Base-by-base conservation (phyloP, 1,140 invertebrate species). In the Battus philenor region DNA sequence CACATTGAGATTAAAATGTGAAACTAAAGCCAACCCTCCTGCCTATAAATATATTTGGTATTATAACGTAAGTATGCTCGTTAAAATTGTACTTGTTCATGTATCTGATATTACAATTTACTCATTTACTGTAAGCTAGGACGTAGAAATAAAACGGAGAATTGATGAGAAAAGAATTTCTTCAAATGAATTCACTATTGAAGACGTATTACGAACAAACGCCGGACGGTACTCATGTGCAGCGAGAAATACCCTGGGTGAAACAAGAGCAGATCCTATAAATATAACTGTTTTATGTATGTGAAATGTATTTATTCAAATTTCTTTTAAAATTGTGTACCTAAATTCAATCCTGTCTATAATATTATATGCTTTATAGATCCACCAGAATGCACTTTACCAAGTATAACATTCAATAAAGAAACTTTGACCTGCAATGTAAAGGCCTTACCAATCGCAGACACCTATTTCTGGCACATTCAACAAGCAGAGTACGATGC, bases 1-100 rank as follows among this genome's bases (percentile, higher is more conserved):
- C 32, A 59, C 54, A 1, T 45, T 95, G 17, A 93, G 93, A 66
- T 92, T 95, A 61, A 92, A 94, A 68, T 95, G 93, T 74, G 90
- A 92, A 67, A 92, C 93, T 52, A 90, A 88, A 67, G 90, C 93
- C 1, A 94, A 94, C 80, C 93, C 93, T 8, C 87, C 89, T 46
- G 89, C 91, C 58, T 87, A 90, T 12, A 91, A 90, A 60, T 90
- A 94, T 50, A 88, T 87, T 4, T 95, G 94, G 94, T 91, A 90
- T 70, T 92, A 92, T 69, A 92, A 93, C 65, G 93, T 94, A 86
- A 90, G 92, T 90, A 9, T 12, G 18, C 18, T 3, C 6, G 6
- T 20, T 20, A 20, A 20, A 20, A 20, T 3, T 3, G 18, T n/a
- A n/a, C n/a, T n/a, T n/a, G n/a, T n/a, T n/a, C n/a, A n/a, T n/a